Conservation (phyloP, 2,888 invertebrate genomes). For the Mesorhabditis sp. region DNA sequence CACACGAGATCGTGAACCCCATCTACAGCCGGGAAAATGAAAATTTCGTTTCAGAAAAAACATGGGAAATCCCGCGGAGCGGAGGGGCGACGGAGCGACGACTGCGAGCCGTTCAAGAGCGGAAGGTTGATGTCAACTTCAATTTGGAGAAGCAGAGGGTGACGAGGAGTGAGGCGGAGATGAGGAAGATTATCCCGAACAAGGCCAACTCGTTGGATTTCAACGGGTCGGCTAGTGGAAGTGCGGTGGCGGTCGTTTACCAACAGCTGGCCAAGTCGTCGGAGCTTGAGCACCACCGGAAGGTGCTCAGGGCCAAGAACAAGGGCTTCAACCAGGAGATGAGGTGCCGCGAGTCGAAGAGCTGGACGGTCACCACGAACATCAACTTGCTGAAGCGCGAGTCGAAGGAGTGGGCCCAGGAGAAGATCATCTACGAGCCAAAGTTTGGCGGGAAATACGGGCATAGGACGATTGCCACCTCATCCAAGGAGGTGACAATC, state of each 20-base stretch:
- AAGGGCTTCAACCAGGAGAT: conserved; percentile 21
- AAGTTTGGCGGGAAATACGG: conserved; percentile 24
- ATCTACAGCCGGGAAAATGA: conserved; percentile 31
- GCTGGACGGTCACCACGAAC: conserved; percentile 17
- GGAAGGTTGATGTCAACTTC: conserved; percentile 14
- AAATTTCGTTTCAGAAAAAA: conserved; percentile 17
- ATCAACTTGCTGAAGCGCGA: conserved; percentile 10
- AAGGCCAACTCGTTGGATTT: conserved; percentile 7
- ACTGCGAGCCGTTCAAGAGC: conserved; percentile 24
- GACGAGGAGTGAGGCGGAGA: conserved; percentile 25
- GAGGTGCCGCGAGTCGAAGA: conserved; percentile 21
- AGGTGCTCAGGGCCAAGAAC: conserved; percentile 25
- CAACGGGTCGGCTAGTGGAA: background rate
- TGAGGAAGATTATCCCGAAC: conserved; percentile 28
- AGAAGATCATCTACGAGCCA: conserved; percentile 13
- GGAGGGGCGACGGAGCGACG: conserved; percentile 32
- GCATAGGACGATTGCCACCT: conserved; percentile 30
- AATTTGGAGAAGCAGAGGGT: conserved; percentile 29
- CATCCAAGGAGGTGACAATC: conserved; percentile 16
- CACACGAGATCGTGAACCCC: conserved; percentile 43
- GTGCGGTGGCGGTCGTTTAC: background rate
- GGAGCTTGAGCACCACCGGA: background rate
- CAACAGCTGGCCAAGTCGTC: background rate
- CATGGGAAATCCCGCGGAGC: conserved; percentile 29
- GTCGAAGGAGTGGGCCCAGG: background rate